A percentile compares a stretch with the other conserved stretches of the same genome.
These are phyloP conservation scores for Lepilemur ruficaudatus DNA, from an alignment of 2,797 vertebrate species.

Conservation along the genomic window DNA sequence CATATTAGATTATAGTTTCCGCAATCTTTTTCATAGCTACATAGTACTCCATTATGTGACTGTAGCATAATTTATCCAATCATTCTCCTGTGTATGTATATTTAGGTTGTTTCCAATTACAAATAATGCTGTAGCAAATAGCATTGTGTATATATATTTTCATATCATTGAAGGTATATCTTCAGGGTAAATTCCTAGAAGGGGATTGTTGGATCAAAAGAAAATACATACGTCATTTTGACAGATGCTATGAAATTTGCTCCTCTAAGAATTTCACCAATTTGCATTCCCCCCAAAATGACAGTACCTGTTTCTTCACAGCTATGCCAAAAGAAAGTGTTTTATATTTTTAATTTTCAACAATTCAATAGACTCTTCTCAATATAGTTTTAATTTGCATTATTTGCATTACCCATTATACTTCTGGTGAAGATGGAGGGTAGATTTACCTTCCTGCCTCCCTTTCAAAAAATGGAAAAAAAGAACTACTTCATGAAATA, in stretches of 20 bases:
- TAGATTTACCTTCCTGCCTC: not conserved
- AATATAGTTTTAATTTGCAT: not conserved
- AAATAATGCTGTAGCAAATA: not conserved
- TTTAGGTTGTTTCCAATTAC: not conserved
- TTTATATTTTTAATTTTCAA: constrained; percentile 17
- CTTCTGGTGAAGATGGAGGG: not conserved
- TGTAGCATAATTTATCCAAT: not conserved
- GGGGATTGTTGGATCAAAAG: not conserved
- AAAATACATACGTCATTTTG: not conserved
- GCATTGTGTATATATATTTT: not conserved
- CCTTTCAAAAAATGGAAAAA: not conserved
- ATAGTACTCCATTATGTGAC: not conserved
- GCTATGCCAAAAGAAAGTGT: not conserved
- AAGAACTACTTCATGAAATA: not conserved
- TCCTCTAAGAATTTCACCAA: not conserved
- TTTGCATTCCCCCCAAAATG: not conserved
- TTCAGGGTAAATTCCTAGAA: not conserved
- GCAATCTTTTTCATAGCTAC: not conserved
- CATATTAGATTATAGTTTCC: not conserved
- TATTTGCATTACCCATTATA: not conserved
- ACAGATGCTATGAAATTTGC: not conserved
- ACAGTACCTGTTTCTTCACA: not conserved
- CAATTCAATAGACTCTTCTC: not conserved
- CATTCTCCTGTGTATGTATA: not conserved
- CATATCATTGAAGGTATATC: not conserved